phyloP scores from a whole-genome alignment of 2,888 invertebrate species.

The Apodemia duryi region DNA sequence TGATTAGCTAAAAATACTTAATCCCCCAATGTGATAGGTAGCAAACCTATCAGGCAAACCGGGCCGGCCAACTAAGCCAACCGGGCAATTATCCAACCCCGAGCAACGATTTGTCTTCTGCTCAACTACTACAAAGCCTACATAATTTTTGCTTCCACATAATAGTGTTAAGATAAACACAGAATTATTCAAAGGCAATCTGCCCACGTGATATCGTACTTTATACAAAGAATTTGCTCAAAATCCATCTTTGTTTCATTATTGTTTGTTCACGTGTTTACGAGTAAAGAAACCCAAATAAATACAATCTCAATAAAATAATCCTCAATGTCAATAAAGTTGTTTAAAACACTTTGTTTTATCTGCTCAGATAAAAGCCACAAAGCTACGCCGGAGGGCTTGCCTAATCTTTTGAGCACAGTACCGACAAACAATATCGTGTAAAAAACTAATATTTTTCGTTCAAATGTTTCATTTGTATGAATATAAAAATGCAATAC shows the following conservation, averaged over 20 bases:
- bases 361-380: conserved; percentile 13
- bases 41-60: no score
- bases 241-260: background rate
- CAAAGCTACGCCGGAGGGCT: conserved; percentile 17
- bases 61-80: no score
- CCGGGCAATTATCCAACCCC: no score
- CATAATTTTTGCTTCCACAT: no score
- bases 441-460: conserved; percentile 9
- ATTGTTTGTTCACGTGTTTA: background rate
- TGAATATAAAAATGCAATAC: background rate
- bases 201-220: no score
- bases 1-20: no score
- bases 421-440: conserved; percentile 11
- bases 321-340: conserved; percentile 15
- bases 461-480: background rate
- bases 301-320: conserved; percentile 10
- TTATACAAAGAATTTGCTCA: no score
- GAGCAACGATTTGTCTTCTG: no score
- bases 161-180: no score
- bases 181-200: no score
- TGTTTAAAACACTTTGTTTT: conserved; percentile 15
- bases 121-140: no score
- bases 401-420: conserved; percentile 14
- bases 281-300: background rate
- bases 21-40: no score